phyloP scores from a whole-genome alignment of 2,888 invertebrate genomes.

The Amphipyra berbera region DNA sequence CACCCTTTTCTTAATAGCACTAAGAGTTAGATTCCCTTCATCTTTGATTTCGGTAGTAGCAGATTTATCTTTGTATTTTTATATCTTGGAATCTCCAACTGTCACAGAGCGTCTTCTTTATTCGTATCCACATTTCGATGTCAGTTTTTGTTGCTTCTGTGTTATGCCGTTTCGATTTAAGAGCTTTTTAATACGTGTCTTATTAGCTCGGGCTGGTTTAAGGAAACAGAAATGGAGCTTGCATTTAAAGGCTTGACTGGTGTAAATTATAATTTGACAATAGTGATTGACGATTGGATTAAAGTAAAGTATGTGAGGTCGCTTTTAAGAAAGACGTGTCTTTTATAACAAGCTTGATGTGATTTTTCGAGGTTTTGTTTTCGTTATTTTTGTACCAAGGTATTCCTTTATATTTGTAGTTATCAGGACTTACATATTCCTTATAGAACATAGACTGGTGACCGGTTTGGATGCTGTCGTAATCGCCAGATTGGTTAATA shows the following conservation, averaged over 20 bases:
- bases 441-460: too few species aligned
- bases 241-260: constrained; percentile 44
- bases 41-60: constrained; percentile 13
- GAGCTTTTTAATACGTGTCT: constrained; percentile 75
- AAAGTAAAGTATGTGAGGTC: constrained; percentile 12
- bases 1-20: constrained; percentile 46
- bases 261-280: constrained; percentile 51
- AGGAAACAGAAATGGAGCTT: constrained; percentile 48
- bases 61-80: constrained; percentile 62
- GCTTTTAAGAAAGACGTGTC: constrained; percentile 16
- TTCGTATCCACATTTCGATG: constrained; percentile 77
- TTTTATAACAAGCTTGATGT: background rate
- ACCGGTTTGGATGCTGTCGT: too few species aligned
- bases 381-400: background rate
- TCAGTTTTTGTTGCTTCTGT: constrained; percentile 76
- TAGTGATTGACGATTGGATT: constrained; percentile 45
- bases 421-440: background rate
- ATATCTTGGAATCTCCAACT: constrained; percentile 75
- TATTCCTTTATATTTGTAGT: background rate
- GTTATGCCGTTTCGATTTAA: constrained; percentile 73
- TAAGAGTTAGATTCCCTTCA: constrained; percentile 55
- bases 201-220: constrained; percentile 72
- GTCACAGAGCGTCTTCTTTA: constrained; percentile 78
- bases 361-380: constrained; percentile 5
- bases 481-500: too few species aligned